These are phyloP conservation scores for Apocheima hispidaria DNA, from an alignment of 2,888 invertebrate genomes.

Conservation along the genomic window DNA sequence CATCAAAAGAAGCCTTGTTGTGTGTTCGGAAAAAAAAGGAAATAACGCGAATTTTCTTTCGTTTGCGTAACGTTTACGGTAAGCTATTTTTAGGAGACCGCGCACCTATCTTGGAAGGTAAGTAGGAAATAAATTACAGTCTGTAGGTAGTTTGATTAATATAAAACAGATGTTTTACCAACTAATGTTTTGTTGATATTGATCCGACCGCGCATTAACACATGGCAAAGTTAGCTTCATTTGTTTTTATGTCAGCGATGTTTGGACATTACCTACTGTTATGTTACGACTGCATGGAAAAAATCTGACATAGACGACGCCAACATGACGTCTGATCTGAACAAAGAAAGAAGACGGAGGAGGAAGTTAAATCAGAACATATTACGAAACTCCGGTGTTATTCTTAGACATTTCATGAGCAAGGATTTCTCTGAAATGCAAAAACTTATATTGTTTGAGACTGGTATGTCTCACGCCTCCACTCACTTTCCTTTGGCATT, in stretches of 20 bases:
- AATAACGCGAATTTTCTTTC: conserved; percentile 16
- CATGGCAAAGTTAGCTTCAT: conserved; percentile 25
- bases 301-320: conserved; percentile 8
- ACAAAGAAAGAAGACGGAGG: conserved; percentile 6
- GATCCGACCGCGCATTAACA: conserved; percentile 30
- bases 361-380: conserved; percentile 19
- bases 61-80: conserved; percentile 18
- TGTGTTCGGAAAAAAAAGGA: conserved; percentile 15
- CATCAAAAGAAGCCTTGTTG: conserved; percentile 23
- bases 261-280: conserved; percentile 23
- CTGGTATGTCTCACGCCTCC: conserved; percentile 11
- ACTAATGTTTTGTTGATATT: conserved; percentile 42
- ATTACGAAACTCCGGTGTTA: conserved; percentile 23
- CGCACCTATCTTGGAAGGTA: conserved; percentile 24
- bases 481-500: conserved; percentile 9
- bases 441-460: conserved; percentile 24
- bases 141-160: conserved; percentile 35
- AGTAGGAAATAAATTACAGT: conserved; percentile 35
- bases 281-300: conserved; percentile 15
- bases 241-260: conserved; percentile 28
- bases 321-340: conserved; percentile 5
- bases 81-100: conserved; percentile 22
- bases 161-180: conserved; percentile 42
- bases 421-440: conserved; percentile 18
- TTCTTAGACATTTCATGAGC: conserved; percentile 16